Conservation (phyloP, 2,113 vertebrate genomes). For the Arothron firmamentum region DNA sequence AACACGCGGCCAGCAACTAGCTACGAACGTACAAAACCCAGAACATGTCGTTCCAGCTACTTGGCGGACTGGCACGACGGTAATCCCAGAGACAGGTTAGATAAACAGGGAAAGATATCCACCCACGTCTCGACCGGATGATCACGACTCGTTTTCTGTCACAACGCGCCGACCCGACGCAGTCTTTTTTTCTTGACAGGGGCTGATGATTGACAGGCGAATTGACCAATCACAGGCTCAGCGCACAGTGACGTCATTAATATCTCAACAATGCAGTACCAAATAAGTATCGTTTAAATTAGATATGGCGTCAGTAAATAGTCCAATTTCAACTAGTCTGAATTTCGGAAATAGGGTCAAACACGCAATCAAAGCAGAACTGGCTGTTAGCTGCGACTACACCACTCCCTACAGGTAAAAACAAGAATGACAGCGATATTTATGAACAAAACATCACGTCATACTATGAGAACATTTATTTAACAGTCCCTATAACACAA, state of each 20-base stretch:
- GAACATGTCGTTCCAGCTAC: slow-evolving; percentile 7
- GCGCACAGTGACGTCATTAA: not conserved
- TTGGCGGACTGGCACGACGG: slow-evolving; percentile 21
- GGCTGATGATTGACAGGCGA: slow-evolving; percentile 46
- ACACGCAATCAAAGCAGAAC: no score
- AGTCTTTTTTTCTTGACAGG: slow-evolving; percentile 43
- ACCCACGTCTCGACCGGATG: slow-evolving; percentile 56
- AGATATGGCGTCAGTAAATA: no score
- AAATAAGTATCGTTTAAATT: not conserved
- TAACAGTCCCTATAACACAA: slow-evolving; percentile 36
- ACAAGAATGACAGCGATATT: not conserved
- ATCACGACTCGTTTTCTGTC: slow-evolving; percentile 69
- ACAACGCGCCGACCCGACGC: slow-evolving; percentile 39
- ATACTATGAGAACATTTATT: slow-evolving; percentile 54
- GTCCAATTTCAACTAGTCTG: not conserved
- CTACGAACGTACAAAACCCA: not conserved
- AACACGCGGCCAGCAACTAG: slow-evolving; percentile 2
- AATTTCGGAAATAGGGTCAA: not conserved
- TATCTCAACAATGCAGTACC: not conserved
- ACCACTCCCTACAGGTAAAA: not conserved
- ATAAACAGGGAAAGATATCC: slow-evolving; percentile 50
- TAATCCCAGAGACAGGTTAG: slow-evolving; percentile 21
- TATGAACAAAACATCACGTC: not conserved
- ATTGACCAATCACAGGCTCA: slow-evolving; percentile 49
- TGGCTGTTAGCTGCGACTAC: no score